Evolutionary conservation across 35 echinoderm and acorn worm species (phyloP), one percentile per base, ranked within the genome.

Genomic region (Apostichopus californicus): DNA sequence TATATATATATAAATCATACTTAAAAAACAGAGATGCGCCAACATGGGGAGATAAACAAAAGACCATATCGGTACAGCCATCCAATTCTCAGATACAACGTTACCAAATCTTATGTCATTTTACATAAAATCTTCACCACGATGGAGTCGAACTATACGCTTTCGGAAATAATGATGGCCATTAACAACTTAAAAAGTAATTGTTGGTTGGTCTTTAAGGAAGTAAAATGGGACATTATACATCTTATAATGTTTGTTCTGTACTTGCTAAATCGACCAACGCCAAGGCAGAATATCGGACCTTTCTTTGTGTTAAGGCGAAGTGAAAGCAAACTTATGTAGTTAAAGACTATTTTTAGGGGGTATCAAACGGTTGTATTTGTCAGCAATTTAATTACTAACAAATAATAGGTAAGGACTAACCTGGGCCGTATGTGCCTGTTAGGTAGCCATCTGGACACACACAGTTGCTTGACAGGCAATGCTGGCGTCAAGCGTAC

Each of bases 181-280:
- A 75, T 75, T 75, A 75, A 75, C 71, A 75, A 18, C 71, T 18
- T 75, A 5, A 75, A 8, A 75, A 75, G 71, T 75, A 75, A 18
- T 22, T 18, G 17, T 75, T n/a, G 71, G 71, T 22, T 75, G 71
- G 15, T 75, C 71, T 20, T 75, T 20, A 22, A 75, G 71, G 71
- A 75, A 75, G 17, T 6, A n/a, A 13, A n/a, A 75, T 20, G 20
- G 71, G 71, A 75, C 71, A 75, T 75, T 75, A 75, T 20, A 75
- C 71, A 75, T 75, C 71, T 75, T 75, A 75, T 7, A 75, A 75
- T 75, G 20, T 75, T 75, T 75, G 71, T 75, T 22, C 71, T 75
- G 71, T n/a, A 18, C 7, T 61, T 75, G 18, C 17, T 75, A 18
- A 75, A 75, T n/a, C 11, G 71, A 75, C 14, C 21, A 73, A 15